Percentiles rank a stretch among this genome's conserved stretches.
Evolutionary conservation across 2,113 vertebrate species (phyloP).

Genomic region (Takifugu bimaculatus): DNA sequence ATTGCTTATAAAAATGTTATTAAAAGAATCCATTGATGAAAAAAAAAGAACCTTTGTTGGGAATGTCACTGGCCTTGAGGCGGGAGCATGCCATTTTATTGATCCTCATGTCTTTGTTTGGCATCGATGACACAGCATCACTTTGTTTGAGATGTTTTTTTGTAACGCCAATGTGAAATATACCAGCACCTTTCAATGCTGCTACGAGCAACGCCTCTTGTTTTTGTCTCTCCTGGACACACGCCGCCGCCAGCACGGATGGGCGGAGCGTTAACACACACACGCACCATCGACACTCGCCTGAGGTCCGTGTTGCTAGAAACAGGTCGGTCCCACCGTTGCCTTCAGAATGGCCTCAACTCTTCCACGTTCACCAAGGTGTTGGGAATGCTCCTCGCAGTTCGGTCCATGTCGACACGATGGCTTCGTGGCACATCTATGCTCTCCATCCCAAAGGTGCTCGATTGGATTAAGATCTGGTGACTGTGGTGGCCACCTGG

Average conservation of each 20-base stretch:
- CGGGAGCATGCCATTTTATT: conserved; percentile 66
- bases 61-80: conserved; percentile 68
- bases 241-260: conserved; percentile 29
- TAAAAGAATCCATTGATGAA: conserved; percentile 76
- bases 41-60: conserved; percentile 62
- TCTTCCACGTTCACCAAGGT: no score
- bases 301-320: no score
- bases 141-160: conserved; percentile 75
- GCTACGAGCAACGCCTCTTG: conserved; percentile 60
- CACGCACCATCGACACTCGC: no score
- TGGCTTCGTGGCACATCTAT: no score
- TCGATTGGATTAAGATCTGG: no score
- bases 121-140: conserved; percentile 69
- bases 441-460: no score
- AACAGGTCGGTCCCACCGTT: no score
- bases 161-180: conserved; percentile 78
- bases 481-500: no score
- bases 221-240: conserved; percentile 58
- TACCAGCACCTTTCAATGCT: conserved; percentile 77
- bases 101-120: conserved; percentile 70
- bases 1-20: conserved; percentile 83
- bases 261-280: no score
- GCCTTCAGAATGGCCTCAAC: no score
- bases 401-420: no score
- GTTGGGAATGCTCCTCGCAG: no score